phyloP scores from a whole-genome alignment of 2,113 vertebrate genomes.

The Megaceryle torquata region DNA sequence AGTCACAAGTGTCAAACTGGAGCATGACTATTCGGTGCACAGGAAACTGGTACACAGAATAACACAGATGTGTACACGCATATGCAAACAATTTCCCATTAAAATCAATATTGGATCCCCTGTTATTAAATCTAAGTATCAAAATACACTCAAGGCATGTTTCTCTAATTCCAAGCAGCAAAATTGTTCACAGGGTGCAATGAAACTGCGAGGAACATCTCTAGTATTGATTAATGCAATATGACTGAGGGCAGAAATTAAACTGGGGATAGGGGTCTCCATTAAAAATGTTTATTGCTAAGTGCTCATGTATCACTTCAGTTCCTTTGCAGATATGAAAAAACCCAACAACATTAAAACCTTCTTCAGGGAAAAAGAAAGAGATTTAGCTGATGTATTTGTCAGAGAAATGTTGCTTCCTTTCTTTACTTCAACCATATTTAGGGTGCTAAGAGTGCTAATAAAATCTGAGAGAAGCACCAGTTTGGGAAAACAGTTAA shows the following conservation, averaged over 20 bases:
- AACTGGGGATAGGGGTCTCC: slow-evolving; percentile 61
- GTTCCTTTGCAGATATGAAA: neutral
- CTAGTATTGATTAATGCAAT: slow-evolving; percentile 53
- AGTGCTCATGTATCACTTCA: slow-evolving; percentile 41
- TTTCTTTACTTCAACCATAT: slow-evolving; percentile 42
- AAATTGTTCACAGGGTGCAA: slow-evolving; percentile 33
- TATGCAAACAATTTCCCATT: neutral
- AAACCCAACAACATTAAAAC: slow-evolving; percentile 1
- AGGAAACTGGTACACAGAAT: neutral
- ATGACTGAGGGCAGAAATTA: slow-evolving; percentile 60
- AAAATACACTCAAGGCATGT: slow-evolving; percentile 40
- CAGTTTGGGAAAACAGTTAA: slow-evolving; percentile 49
- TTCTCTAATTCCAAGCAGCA: slow-evolving; percentile 36
- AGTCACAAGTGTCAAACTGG: neutral
- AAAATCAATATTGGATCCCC: slow-evolving; percentile 48
- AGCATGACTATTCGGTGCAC: neutral
- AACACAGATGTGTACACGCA: neutral
- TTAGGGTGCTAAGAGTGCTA: slow-evolving; percentile 44
- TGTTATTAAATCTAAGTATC: slow-evolving; percentile 48
- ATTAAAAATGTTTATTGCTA: slow-evolving; percentile 68
- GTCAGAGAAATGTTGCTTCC: slow-evolving; percentile 22
- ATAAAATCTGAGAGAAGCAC: slow-evolving; percentile 55
- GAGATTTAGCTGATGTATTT: slow-evolving; percentile 8
- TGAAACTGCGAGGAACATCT: neutral
- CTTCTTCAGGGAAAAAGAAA: slow-evolving; percentile 46